Base-by-base conservation (phyloP, 2,797 vertebrate genomes). In the Microchirus variegatus region DNA sequence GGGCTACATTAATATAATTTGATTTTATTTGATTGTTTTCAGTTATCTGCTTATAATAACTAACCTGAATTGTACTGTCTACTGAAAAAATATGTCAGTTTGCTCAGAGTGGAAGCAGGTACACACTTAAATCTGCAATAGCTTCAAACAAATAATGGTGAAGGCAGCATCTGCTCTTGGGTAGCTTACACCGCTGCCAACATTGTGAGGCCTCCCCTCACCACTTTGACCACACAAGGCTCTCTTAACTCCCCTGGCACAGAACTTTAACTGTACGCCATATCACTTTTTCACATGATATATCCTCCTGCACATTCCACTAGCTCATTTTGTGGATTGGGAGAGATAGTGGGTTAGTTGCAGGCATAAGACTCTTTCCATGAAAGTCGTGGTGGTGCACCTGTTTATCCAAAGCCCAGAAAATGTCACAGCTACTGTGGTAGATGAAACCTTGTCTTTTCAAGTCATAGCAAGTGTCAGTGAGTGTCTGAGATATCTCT, bases 331-430 rank as follows among this genome's bases (percentile, higher is more conserved):
- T 74, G 79, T 75, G 86, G 81, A 89, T 80, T 75, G 58, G 58
- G 72, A 83, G 63, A 62, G 78, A 89, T 82, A 71, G 53, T n/a
- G 36, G 70, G 81, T 78, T 82, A 59, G 51, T 73, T 71, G 38
- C 50, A 65, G 53, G 60, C 19, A 13, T 63, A 71, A 78, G 62
- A 73, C 65, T 80, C 59, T 87, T 82, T 87, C 81, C 70, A 70
- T 57, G 51, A 81, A 72, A 58, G 60, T 68, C 36, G 72, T 10
- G 81, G 82, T 74, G 70, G 59, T 87, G 87, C 87, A 90, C 90
- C 89, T 91, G 89, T 88, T 88, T 80, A 66, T 64, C 61, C 53
- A 82, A 85, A 89, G 56, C 73, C 84, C 63, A 49, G 59, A 80
- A 82, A 81, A 78, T 78, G 72, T 81, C 67, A 70, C 72, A 67